Conservation (phyloP, 1,140 invertebrate species). For the Rhyzopertha dominica region DNA sequence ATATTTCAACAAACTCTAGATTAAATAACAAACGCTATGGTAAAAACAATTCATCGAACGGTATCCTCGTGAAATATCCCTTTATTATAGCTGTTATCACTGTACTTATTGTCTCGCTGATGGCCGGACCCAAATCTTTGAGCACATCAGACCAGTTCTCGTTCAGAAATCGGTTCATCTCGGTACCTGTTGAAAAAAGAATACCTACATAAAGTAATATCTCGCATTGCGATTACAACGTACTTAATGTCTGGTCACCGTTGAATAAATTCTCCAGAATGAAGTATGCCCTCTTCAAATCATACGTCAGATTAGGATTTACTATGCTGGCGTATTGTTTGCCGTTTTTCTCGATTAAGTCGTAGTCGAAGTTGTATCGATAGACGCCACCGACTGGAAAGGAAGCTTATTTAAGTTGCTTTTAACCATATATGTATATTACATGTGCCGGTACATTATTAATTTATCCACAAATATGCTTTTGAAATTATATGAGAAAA, state of each 20-base stretch:
- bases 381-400: slow-evolving; percentile 21
- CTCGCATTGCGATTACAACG: too few relatives aligned
- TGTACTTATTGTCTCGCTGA: slow-evolving; percentile 13
- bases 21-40: not conserved
- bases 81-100: slow-evolving; percentile 11
- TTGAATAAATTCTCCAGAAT: slow-evolving; percentile 37
- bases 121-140: slow-evolving; percentile 40
- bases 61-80: slow-evolving; percentile 10
- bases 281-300: slow-evolving; percentile 28
- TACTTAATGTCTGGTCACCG: slow-evolving; percentile 37
- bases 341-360: slow-evolving; percentile 13
- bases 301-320: slow-evolving; percentile 19
- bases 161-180: slow-evolving; percentile 49
- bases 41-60: slow-evolving; percentile 19
- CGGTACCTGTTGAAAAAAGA: slow-evolving; percentile 40
- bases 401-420: too few relatives aligned
- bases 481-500: too few relatives aligned
- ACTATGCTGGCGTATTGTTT: slow-evolving; percentile 18
- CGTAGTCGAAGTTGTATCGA: slow-evolving; percentile 17
- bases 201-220: slow-evolving; percentile 1
- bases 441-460: too few relatives aligned
- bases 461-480: too few relatives aligned
- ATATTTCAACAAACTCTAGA: not conserved
- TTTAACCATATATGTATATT: too few relatives aligned
- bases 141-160: slow-evolving; percentile 50